Percentiles rank a stretch among this genome's conserved stretches.
Conservation (phyloP, 1,140 invertebrate species). For the Cephus cinctus region DNA sequence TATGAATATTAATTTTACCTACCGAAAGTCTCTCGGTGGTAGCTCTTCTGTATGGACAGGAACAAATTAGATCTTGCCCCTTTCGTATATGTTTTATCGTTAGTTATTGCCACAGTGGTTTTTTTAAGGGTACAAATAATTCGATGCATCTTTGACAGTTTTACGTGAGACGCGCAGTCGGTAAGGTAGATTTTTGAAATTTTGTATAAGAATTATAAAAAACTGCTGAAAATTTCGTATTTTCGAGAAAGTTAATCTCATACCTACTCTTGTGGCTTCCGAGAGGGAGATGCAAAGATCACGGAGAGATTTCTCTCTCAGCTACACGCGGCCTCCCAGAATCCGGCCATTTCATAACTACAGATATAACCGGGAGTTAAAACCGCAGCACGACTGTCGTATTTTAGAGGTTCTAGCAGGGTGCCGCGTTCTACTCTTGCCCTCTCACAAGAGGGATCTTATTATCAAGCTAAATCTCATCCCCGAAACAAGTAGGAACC, state of each 20-base stretch:
- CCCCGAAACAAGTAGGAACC: constrained; percentile 47
- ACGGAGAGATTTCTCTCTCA: neutral
- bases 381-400: constrained; percentile 55
- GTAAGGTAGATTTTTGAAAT: too few relatives aligned
- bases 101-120: too few relatives aligned
- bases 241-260: too few relatives aligned
- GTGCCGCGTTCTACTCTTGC: constrained; percentile 8
- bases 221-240: too few relatives aligned
- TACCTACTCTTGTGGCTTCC: neutral
- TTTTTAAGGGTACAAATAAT: too few relatives aligned
- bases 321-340: constrained; percentile 17
- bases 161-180: too few relatives aligned
- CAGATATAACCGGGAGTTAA: constrained; percentile 55
- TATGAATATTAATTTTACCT: constrained; percentile 57
- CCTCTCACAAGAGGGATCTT: constrained; percentile 41
- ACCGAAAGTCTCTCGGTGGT: constrained; percentile 30
- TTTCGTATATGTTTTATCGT: too few relatives aligned
- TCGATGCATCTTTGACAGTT: too few relatives aligned
- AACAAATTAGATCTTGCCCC: constrained; percentile 59
- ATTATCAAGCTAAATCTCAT: constrained; percentile 54
- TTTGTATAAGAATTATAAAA: too few relatives aligned
- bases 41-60: constrained; percentile 53
- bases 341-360: constrained; percentile 53
- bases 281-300: neutral
- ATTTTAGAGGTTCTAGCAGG: constrained; percentile 44